phyloP scores from a whole-genome alignment of 2,113 vertebrate species.

The Caretta caretta region DNA sequence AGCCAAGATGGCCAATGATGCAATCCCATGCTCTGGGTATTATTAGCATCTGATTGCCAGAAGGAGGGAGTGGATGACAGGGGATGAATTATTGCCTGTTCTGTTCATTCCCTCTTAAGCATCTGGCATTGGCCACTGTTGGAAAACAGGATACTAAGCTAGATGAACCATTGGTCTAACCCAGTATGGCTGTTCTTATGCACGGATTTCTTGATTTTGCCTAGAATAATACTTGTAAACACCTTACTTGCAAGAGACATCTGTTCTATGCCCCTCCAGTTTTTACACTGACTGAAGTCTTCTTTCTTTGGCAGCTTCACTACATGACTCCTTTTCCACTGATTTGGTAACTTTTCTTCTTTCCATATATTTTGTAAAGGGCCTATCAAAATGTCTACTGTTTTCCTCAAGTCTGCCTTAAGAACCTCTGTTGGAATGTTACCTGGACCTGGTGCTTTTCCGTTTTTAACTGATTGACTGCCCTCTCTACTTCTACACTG shows the following conservation, averaged over 20 bases:
- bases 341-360: not conserved
- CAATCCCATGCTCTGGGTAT: not conserved
- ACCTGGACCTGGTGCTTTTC: not conserved
- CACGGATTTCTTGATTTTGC: not conserved
- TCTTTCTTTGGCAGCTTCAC: not conserved
- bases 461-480: not conserved
- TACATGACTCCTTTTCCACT: not conserved
- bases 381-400: not conserved
- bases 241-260: not conserved
- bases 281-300: not conserved
- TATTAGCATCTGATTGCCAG: not conserved
- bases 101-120: no score
- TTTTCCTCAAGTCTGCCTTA: not conserved
- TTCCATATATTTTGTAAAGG: not conserved
- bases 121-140: not conserved
- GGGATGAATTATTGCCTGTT: not conserved
- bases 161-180: not conserved
- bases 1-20: not conserved
- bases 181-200: not conserved
- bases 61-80: not conserved
- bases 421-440: not conserved
- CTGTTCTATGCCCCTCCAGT: not conserved
- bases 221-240: not conserved
- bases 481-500: not conserved
- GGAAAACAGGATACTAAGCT: not conserved